Evolutionary conservation across 2,797 vertebrate species (phyloP).

Genomic region (Peromyscus melanophrys): DNA sequence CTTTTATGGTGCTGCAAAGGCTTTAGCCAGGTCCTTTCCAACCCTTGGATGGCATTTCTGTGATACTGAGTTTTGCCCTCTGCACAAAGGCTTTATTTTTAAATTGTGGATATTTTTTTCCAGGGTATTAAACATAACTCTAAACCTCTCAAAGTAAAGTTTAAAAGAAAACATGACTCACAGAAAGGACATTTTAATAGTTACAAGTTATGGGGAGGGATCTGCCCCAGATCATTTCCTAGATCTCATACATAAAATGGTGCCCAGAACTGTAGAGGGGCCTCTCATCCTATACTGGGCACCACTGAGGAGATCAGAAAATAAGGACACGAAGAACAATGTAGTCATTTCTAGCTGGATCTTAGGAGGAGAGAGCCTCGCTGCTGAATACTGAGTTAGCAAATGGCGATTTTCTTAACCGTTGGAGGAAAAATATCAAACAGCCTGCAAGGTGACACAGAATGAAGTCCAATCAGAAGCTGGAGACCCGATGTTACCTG

Average conservation of each 20-base stretch:
- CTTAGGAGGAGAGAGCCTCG: not conserved
- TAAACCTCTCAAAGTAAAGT: constrained; percentile 56
- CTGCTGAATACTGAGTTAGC: not conserved
- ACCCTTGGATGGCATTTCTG: constrained; percentile 26
- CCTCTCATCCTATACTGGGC: not conserved
- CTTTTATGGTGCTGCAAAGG: not conserved
- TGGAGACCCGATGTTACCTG: not conserved
- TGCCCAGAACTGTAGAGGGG: not conserved
- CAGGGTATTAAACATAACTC: constrained; percentile 51
- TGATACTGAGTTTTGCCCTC: constrained; percentile 58
- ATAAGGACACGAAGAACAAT: not conserved
- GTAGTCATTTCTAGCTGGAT: not conserved
- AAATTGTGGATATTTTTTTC: constrained; percentile 28
- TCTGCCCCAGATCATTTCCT: constrained; percentile 54
- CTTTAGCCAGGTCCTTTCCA: not conserved
- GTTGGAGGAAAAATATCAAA: not conserved
- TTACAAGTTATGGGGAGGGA: constrained; percentile 41
- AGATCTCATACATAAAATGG: constrained; percentile 26
- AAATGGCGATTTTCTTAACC: not conserved
- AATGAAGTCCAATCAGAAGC: constrained; percentile 1
- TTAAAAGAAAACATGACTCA: constrained; percentile 48
- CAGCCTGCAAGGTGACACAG: not conserved
- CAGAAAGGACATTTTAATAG: constrained; percentile 64
- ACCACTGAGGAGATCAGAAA: not conserved
- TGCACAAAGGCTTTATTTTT: constrained; percentile 61